Conservation (phyloP, 2,888 invertebrate species). For the Heteropelma amictum region DNA sequence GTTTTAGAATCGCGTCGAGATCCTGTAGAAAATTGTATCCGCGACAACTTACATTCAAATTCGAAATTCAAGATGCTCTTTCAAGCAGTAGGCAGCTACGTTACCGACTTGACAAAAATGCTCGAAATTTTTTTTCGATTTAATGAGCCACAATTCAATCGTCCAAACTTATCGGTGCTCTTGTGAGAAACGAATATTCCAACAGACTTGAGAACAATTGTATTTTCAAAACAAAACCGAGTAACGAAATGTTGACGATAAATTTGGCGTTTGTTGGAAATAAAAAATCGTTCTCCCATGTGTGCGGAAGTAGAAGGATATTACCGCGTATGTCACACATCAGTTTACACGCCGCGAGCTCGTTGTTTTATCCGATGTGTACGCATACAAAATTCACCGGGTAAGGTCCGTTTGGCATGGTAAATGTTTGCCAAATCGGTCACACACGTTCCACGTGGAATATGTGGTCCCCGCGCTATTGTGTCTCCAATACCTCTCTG, state of each 20-base stretch:
- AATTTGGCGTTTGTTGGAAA: too few species aligned
- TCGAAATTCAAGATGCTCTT: too few species aligned
- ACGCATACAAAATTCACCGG: constrained; percentile 42
- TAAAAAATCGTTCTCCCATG: constrained; percentile 12
- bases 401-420: constrained; percentile 23
- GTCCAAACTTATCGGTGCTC: too few species aligned
- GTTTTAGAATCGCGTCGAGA: neutral
- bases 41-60: too few species aligned
- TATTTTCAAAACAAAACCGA: too few species aligned
- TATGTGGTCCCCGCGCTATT: neutral
- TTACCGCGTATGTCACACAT: constrained; percentile 7
- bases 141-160: too few species aligned
- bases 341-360: neutral
- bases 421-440: constrained; percentile 49
- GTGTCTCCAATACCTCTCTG: constrained; percentile 34
- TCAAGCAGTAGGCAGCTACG: too few species aligned
- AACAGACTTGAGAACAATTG: too few species aligned
- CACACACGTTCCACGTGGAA: neutral
- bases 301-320: constrained; percentile 10
- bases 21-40: constrained; percentile 17
- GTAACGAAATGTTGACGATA: too few species aligned
- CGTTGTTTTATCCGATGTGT: constrained; percentile 19
- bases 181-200: too few species aligned
- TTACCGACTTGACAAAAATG: too few species aligned
- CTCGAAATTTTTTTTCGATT: too few species aligned